Evolutionary conservation across 2,888 invertebrate species (phyloP), one percentile per base, ranked within the genome.

Genomic region (Dilophus febrilis): DNA sequence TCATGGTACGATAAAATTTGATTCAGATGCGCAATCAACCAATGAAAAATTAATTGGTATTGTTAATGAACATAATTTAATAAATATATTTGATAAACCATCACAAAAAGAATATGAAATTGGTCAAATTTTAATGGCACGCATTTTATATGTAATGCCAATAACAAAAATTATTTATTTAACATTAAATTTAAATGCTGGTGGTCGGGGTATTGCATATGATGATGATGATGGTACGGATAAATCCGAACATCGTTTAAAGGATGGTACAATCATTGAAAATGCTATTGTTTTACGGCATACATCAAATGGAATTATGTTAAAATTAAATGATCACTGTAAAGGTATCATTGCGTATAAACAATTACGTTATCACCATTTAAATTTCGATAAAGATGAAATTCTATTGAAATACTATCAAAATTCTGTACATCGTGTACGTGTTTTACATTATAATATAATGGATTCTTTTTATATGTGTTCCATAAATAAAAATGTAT

Each of bases 81-180:
- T n/a, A n/a, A n/a, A n/a, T n/a, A n/a, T n/a, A n/a, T n/a, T n/a
- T n/a, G 40, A 31, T 16, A 32, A 16, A 17, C 41, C 61, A 27
- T 49, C 65, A 8, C 55, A 61, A 19, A 54, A 64, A 14, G 54
- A 59, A 31, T 54, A 55, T 38, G 65, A 65, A 3, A 10, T 56
- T 1, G 53, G 55, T 22, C 64, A 70, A 38, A 67, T 64, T 46
- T 59, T 77, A 1, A 53, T 55, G 26, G 77, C 76, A 0, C 68
- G 74, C 18, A 67, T 83, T 4, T 56, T 83, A 4, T 83, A 79
- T 53, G 64, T 73, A 36, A 66, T 79, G 60, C 79, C 80, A 11
- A 64, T 73, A 0, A 68, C 77, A 1, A 80, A 80, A 55, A 66
- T 75, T 2, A 72, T 74, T 0, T 79, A 74, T 53, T 65, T 83